Conservation (phyloP, 1,140 invertebrate species). For the Drosophila athabasca region DNA sequence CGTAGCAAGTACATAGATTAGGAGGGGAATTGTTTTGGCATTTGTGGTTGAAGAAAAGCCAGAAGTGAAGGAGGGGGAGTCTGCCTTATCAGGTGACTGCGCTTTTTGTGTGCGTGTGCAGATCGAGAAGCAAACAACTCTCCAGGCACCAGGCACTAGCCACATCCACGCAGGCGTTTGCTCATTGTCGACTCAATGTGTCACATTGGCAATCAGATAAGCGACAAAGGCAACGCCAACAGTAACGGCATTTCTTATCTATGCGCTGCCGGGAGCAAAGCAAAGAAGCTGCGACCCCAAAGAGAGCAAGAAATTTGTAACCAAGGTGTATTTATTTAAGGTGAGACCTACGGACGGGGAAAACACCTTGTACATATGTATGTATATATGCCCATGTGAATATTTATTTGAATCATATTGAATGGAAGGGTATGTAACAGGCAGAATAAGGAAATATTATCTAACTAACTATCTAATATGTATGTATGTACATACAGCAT, state of each 20-base stretch:
- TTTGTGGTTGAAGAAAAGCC: constrained; percentile 15
- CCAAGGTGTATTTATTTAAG: too few relatives aligned
- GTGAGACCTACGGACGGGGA: neutral
- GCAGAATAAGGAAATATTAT: too few relatives aligned
- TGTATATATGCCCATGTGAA: neutral
- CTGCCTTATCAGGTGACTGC: constrained; percentile 27
- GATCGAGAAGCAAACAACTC: constrained; percentile 47
- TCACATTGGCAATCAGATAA: constrained; percentile 55
- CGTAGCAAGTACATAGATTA: too few relatives aligned
- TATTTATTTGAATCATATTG: neutral
- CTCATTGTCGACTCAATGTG: constrained; percentile 54
- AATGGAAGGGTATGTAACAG: too few relatives aligned
- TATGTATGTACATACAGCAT: too few relatives aligned
- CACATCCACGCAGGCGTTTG: constrained; percentile 23
- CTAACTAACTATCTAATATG: too few relatives aligned
- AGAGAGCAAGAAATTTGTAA: neutral
- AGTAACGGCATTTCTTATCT: constrained; percentile 54
- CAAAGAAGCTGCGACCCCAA: constrained; percentile 4
- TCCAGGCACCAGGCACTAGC: constrained; percentile 17
- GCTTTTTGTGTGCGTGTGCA: constrained; percentile 50
- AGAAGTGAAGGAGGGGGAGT: constrained; percentile 7
- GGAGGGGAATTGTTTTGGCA: neutral
- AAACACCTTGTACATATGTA: neutral
- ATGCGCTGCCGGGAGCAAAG: constrained; percentile 1
- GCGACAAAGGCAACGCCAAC: too few relatives aligned